These are phyloP conservation scores for Aspidapion aeneum DNA, from an alignment of 2,888 invertebrate species.

Conservation along the genomic window DNA sequence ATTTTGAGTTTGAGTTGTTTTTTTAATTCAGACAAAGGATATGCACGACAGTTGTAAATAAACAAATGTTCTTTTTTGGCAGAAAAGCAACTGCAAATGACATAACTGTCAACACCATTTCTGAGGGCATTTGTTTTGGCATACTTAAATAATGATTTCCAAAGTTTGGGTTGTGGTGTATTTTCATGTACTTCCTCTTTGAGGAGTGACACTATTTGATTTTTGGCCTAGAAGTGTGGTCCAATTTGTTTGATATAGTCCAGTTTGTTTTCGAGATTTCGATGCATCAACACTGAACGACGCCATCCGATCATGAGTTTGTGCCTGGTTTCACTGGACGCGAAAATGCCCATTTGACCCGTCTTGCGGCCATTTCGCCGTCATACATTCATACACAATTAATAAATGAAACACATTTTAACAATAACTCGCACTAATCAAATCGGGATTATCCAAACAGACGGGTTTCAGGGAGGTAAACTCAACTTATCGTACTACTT, in stretches of 20 bases:
- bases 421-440: constrained; percentile 41
- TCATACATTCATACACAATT: constrained; percentile 29
- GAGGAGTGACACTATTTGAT: no score
- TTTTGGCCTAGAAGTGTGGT: no score
- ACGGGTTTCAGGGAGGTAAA: constrained; percentile 49
- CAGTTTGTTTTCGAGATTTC: constrained; percentile 47
- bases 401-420: constrained; percentile 39
- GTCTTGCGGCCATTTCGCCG: constrained; percentile 22
- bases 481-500: constrained; percentile 43
- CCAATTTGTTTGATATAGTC: constrained; percentile 20
- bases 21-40: constrained; percentile 26
- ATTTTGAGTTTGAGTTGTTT: no score
- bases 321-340: constrained; percentile 28
- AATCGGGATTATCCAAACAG: constrained; percentile 49
- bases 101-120: constrained; percentile 48
- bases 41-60: constrained; percentile 27
- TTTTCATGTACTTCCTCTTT: no score
- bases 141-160: no score
- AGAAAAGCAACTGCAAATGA: constrained; percentile 41
- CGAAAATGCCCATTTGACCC: constrained; percentile 28
- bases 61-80: constrained; percentile 38
- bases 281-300: constrained; percentile 41
- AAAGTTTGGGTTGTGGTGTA: no score
- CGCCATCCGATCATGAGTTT: constrained; percentile 38
- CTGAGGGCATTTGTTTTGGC: constrained; percentile 43